These are phyloP conservation scores for Ophioninae sp. DNA, from an alignment of 2,888 invertebrate species.

Conservation along the genomic window DNA sequence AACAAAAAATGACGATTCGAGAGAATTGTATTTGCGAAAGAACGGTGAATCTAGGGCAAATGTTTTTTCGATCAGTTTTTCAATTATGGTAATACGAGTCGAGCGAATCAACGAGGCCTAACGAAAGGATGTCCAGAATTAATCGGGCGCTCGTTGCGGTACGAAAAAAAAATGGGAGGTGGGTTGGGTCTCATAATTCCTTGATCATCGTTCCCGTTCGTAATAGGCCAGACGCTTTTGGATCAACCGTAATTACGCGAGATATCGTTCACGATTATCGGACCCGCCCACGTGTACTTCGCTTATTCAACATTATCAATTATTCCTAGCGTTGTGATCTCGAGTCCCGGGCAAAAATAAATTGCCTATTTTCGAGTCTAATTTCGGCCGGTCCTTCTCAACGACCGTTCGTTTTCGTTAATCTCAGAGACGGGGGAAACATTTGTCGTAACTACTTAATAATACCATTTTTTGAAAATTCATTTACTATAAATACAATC, in stretches of 20 bases:
- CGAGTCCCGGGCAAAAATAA: background rate
- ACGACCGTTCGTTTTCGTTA: background rate
- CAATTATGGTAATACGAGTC: background rate
- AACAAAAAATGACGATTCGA: too few relatives aligned
- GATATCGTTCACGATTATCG: conserved; percentile 8
- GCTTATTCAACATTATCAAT: background rate
- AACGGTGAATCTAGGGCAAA: too few relatives aligned
- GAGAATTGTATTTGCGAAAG: too few relatives aligned
- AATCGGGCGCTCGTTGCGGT: background rate
- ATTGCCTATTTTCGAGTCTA: background rate
- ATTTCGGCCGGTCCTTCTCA: background rate
- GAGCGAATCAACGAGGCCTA: background rate
- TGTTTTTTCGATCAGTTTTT: too few relatives aligned
- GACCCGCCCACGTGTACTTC: background rate
- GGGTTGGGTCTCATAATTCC: conserved; percentile 23
- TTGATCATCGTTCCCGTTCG: conserved; percentile 6
- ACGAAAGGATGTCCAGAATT: background rate
- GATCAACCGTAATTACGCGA: conserved; percentile 2
- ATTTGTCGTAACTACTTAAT: background rate
- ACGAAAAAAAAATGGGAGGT: conserved; percentile 1
- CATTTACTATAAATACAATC: background rate
- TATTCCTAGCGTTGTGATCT: background rate
- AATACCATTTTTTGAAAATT: background rate
- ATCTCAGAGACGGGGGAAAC: background rate
- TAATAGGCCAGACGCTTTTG: conserved; percentile 14